These are phyloP conservation scores for Tipula vernalis DNA, from an alignment of 2,888 invertebrate species.

Conservation along the genomic window DNA sequence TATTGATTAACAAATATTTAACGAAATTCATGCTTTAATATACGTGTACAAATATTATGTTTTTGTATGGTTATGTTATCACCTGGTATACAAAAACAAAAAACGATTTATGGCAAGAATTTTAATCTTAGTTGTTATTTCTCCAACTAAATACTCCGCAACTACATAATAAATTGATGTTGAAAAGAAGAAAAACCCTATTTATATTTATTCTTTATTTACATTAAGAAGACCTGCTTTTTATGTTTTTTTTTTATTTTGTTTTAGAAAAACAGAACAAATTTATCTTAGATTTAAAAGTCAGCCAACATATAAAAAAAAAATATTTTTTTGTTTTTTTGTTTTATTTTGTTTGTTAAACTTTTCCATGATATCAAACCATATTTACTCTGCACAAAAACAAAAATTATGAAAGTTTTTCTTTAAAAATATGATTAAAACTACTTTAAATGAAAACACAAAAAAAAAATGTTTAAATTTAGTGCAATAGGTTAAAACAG, in stretches of 20 bases:
- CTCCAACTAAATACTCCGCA: neutral
- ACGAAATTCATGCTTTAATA: neutral
- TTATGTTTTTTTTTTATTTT: neutral
- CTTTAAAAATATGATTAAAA: neutral
- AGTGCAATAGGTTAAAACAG: constrained; percentile 4
- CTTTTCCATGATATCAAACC: neutral
- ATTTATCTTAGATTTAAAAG: neutral
- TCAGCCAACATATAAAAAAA: neutral
- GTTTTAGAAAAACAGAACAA: neutral
- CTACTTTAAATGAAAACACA: neutral
- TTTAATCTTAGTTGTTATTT: neutral
- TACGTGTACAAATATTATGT: neutral
- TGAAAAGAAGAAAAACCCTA: neutral
- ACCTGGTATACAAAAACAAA: neutral
- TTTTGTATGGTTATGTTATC: neutral
- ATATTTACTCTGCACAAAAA: neutral
- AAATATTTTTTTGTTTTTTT: neutral
- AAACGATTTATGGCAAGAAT: neutral
- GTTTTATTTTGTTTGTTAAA: neutral
- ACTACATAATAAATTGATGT: neutral
- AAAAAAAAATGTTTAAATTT: neutral
- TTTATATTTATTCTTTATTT: neutral
- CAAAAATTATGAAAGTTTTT: neutral
- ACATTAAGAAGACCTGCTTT: neutral
- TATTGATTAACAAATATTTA: neutral